These are phyloP conservation scores for Chymomyza amoena DNA, from an alignment of 2,888 invertebrate genomes.

Conservation along the genomic window DNA sequence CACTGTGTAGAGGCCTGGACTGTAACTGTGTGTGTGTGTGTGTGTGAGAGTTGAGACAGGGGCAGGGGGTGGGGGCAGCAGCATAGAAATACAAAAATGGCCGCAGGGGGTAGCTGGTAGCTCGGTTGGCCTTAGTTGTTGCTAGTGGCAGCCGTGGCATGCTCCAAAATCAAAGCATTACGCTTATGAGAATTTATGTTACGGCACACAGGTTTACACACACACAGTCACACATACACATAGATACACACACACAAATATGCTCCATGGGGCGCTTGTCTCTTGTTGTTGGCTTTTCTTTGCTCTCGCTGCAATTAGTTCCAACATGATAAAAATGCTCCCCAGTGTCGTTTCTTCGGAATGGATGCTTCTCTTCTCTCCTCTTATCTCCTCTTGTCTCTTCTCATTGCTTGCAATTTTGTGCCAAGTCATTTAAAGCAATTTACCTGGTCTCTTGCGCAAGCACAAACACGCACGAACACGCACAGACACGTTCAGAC, in stretches of 20 bases:
- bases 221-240: neutral
- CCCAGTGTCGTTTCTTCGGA: constrained; percentile 19
- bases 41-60: no score
- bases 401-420: constrained; percentile 41
- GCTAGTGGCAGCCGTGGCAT: constrained; percentile 36
- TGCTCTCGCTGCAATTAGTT: constrained; percentile 58
- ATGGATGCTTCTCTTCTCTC: constrained; percentile 12
- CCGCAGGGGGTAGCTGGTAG: neutral
- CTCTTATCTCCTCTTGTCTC: no score
- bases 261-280: neutral
- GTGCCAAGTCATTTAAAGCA: constrained; percentile 58
- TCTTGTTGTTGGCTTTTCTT: constrained; percentile 5
- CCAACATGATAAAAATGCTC: constrained; percentile 64
- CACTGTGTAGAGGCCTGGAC: no score
- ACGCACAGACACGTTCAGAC: no score
- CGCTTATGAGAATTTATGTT: constrained; percentile 73
- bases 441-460: constrained; percentile 44
- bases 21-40: no score
- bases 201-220: constrained; percentile 35
- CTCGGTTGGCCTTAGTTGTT: neutral
- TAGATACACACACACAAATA: constrained; percentile 6
- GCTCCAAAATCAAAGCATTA: constrained; percentile 72
- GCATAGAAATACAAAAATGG: neutral
- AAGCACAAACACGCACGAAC: constrained; percentile 23
- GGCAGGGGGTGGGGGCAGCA: neutral